Conservation (phyloP, 2,888 invertebrate species). For the Podabrus alpinus region DNA sequence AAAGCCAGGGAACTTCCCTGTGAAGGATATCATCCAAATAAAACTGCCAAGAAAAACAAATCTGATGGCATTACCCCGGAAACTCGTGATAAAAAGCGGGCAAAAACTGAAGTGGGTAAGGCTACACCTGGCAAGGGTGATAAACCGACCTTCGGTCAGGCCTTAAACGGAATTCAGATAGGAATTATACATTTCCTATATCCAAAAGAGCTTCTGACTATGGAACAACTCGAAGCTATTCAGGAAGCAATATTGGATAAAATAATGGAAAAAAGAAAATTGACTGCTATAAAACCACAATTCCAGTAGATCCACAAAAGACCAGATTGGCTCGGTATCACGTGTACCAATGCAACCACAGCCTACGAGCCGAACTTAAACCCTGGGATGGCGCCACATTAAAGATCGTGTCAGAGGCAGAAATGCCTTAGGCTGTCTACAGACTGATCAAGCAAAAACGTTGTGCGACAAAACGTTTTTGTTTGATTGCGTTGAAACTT, state of each 20-base stretch:
- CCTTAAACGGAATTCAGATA: neutral
- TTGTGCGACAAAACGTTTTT: no score
- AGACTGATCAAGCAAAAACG: no score
- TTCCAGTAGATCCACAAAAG: neutral
- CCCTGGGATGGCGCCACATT: no score
- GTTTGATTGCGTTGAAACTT: no score
- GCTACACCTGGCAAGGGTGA: no score
- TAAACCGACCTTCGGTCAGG: neutral
- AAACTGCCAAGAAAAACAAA: no score
- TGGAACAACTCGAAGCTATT: neutral
- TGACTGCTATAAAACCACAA: neutral
- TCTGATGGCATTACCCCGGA: neutral
- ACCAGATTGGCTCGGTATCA: neutral
- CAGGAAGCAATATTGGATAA: neutral
- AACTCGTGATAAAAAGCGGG: neutral
- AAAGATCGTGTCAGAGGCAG: no score
- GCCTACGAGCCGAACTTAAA: no score
- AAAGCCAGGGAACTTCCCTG: no score
- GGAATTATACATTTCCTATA: neutral
- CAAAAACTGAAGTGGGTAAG: neutral
- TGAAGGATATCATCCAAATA: no score
- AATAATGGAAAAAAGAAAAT: neutral
- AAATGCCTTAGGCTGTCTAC: no score
- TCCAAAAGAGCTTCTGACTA: neutral
- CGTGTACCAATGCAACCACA: no score